Conservation (phyloP, 2,797 vertebrate genomes). For the Philypnodon macrostomus region DNA sequence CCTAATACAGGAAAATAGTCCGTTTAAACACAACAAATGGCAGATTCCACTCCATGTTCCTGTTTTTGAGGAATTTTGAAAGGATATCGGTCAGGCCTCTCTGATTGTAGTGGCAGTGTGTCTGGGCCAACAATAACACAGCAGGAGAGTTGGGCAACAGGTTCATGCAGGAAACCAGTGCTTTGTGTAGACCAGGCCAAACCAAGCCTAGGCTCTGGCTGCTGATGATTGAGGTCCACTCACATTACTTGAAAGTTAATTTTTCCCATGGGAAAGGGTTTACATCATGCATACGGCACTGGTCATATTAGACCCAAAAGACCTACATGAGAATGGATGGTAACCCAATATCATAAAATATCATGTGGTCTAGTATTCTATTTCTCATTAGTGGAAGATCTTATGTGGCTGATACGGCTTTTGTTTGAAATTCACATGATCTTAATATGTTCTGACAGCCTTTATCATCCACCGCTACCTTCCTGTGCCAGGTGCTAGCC, state of each 20-base stretch:
- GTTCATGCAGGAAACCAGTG: slow-evolving; percentile 64
- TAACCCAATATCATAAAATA: no score
- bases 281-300: not conserved
- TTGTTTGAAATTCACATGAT: slow-evolving; percentile 5
- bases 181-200: slow-evolving; percentile 35
- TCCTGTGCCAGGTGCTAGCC: slow-evolving; percentile 18
- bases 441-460: slow-evolving; percentile 17
- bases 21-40: no score
- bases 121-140: slow-evolving; percentile 67
- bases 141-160: slow-evolving; percentile 59
- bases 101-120: no score
- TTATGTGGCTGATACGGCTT: not conserved
- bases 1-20: no score
- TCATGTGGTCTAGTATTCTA: no score
- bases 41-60: not conserved
- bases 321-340: no score
- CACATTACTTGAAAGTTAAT: slow-evolving; percentile 23
- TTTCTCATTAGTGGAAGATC: not conserved
- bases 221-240: slow-evolving; percentile 24
- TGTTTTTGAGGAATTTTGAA: not conserved
- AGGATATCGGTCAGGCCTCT: slow-evolving; percentile 22
- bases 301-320: no score
- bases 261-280: not conserved
- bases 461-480: slow-evolving; percentile 16
- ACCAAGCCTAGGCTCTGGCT: slow-evolving; percentile 27